Evolutionary conservation across 2,797 vertebrate species (phyloP).

Genomic region (Acestrorhynchus altus): DNA sequence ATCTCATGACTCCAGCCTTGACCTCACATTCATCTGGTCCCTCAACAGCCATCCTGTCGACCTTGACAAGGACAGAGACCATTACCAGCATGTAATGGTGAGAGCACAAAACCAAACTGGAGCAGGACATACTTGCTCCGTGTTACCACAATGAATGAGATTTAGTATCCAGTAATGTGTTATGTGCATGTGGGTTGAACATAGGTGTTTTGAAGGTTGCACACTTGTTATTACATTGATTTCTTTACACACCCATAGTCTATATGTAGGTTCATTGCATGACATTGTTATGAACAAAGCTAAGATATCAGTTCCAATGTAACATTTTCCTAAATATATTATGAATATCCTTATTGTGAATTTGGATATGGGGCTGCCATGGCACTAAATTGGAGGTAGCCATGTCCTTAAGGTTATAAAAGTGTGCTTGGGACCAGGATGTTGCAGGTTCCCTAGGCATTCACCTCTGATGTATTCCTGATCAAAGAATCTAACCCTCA

Average conservation of each 20-base stretch:
- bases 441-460: no score
- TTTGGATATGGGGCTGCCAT: no score
- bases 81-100: slow-evolving; percentile 88
- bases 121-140: background rate
- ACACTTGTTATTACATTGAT: no score
- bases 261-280: background rate
- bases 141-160: background rate
- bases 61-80: slow-evolving; percentile 84
- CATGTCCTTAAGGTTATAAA: no score
- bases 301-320: no score
- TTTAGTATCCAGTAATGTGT: background rate
- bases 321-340: no score
- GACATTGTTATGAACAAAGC: no score
- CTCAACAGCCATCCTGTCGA: slow-evolving; percentile 89
- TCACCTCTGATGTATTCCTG: no score
- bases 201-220: background rate
- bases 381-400: no score
- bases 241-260: background rate
- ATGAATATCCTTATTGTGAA: no score
- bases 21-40: slow-evolving; percentile 95
- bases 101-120: slow-evolving; percentile 65
- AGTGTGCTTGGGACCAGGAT: no score
- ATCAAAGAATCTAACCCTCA: no score
- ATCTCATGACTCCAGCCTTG: slow-evolving; percentile 86
- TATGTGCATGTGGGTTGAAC: background rate